These are phyloP conservation scores for Thaumatotibia leucotreta DNA, from an alignment of 1,140 invertebrate species.

Conservation along the genomic window DNA sequence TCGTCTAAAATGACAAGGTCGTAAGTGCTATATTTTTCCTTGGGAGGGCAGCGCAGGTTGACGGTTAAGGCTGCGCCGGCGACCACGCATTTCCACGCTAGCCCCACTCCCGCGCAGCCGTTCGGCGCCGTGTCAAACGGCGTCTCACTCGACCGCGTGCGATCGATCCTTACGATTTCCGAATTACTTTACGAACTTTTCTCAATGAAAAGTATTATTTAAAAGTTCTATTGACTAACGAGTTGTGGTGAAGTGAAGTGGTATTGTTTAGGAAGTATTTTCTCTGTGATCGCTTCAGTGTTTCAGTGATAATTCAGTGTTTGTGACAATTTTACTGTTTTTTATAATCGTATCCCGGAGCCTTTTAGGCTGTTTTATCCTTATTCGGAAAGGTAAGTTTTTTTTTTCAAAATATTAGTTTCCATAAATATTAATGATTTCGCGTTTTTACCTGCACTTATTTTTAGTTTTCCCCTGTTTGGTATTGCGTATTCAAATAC, in stretches of 20 bases:
- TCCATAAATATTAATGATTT: not conserved
- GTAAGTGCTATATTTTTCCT: not conserved
- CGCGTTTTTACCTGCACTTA: not conserved
- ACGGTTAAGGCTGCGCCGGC: slow-evolving; percentile 35
- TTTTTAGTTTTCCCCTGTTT: not conserved
- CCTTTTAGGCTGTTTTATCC: not conserved
- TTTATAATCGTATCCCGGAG: not conserved
- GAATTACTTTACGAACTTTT: slow-evolving; percentile 49
- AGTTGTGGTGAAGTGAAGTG: slow-evolving; percentile 30
- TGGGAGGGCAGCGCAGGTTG: slow-evolving; percentile 12
- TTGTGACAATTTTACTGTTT: not conserved
- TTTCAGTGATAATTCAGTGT: not conserved
- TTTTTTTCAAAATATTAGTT: not conserved
- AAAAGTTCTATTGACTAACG: slow-evolving; percentile 1
- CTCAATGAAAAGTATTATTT: slow-evolving; percentile 55
- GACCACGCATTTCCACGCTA: slow-evolving; percentile 44
- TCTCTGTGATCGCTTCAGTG: not conserved
- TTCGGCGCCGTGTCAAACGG: slow-evolving; percentile 40
- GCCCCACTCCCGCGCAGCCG: slow-evolving; percentile 51
- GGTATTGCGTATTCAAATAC: too few relatives aligned
- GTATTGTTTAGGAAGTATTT: not conserved
- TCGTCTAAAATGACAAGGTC: not conserved
- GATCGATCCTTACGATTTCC: slow-evolving; percentile 44
- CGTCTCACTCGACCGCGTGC: slow-evolving; percentile 46
- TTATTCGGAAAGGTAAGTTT: not conserved